Evolutionary conservation across 2,888 invertebrate species (phyloP), one percentile per base, ranked within the genome.

Genomic region (Strigamia transsilvanica): DNA sequence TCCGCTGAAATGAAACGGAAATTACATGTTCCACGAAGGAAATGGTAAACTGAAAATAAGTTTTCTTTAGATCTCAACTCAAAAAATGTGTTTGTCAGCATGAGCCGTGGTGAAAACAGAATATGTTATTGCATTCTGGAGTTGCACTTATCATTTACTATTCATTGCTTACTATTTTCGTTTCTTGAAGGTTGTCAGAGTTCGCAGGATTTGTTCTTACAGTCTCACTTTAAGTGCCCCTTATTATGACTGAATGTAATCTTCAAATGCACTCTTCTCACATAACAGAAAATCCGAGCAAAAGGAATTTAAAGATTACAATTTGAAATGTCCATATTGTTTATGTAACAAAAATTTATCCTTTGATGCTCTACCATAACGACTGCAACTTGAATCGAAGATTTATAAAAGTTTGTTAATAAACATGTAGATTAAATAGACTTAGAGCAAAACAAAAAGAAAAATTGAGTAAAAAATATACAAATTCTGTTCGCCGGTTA

Each of bases 231-330:
- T 73, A 32, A 73, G 73, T 27, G 73, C 73, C 73, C 32, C 73
- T 73, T 73, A 27, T 73, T 73, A 73, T 73, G 73, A 73, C 27
- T 73, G 73, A 73, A 73, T 73, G 32, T 73, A 73, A 73, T 73
- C 73, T 73, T 73, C 73, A 73, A 73, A 73, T 73, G 73, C 73
- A 73, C 73, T 73, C 27, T 73, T 27, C 73, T n/a, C 18, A n/a
- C 73, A 27, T 23, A 73, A n/a, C 73, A 73, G 73, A 66, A 12
- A 27, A 73, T 73, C 73, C 73, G 73, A 32, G 27, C 0, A 12
- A 66, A 27, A 73, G n/a, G 13, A 13, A 4, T 10, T 73, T 73
- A 32, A 32, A 73, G 12, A 73, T 73, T 73, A 73, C 27, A 73
- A 73, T 73, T 27, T 1, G 73, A 73, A 27, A 73, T 15, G 73